Conservation (phyloP, 1,140 invertebrate species). For the Teleogryllus occipitalis region DNA sequence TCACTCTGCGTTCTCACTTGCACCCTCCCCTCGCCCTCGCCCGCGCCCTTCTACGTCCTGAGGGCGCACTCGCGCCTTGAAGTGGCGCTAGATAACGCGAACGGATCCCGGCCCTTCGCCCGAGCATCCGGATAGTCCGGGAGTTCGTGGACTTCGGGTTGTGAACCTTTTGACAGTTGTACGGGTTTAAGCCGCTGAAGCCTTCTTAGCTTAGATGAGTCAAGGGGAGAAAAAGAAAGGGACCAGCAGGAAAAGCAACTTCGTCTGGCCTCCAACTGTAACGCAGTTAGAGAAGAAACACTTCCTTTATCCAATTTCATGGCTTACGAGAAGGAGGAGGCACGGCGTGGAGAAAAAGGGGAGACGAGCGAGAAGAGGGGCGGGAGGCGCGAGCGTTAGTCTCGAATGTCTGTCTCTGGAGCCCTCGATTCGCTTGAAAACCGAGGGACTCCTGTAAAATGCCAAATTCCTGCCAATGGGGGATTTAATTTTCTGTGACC, state of each 20-base stretch:
- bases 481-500: too few relatives aligned
- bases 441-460: too few relatives aligned
- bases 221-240: slow-evolving; percentile 1
- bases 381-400: background rate
- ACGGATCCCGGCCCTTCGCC: too few relatives aligned
- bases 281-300: slow-evolving; percentile 1
- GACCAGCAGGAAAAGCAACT: slow-evolving; percentile 4
- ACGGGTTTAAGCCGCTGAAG: slow-evolving; percentile 9
- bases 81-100: background rate
- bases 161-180: slow-evolving; percentile 8
- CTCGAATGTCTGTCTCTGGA: too few relatives aligned
- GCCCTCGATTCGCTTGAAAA: too few relatives aligned
- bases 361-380: background rate
- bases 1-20: too few relatives aligned
- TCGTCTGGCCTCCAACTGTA: slow-evolving; percentile 9
- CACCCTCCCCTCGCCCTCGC: too few relatives aligned
- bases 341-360: background rate
- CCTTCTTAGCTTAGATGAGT: slow-evolving; percentile 11
- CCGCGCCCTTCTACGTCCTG: too few relatives aligned
- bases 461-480: too few relatives aligned
- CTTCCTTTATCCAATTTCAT: slow-evolving; percentile 17
- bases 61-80: too few relatives aligned
- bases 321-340: background rate
- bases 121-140: background rate
- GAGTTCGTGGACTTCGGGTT: slow-evolving; percentile 2